Evolutionary conservation across 2,113 vertebrate genomes (phyloP).

Genomic region (Spilogale gracilis): DNA sequence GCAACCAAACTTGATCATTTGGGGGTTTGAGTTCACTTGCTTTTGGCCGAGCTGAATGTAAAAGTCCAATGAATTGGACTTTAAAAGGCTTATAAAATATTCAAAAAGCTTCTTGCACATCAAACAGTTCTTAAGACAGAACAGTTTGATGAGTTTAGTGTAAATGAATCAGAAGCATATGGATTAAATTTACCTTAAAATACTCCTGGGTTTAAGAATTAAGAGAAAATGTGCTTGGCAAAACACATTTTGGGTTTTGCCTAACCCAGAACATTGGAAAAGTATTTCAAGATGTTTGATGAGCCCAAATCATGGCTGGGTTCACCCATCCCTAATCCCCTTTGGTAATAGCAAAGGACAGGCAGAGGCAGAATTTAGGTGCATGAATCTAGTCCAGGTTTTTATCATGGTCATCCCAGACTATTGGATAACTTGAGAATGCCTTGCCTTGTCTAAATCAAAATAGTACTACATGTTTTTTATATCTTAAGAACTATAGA

Average conservation of each 20-base stretch:
- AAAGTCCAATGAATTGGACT: constrained; percentile 60
- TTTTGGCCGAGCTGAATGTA: constrained; percentile 54
- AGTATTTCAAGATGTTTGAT: constrained; percentile 85
- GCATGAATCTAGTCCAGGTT: constrained; percentile 69
- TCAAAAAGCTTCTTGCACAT: constrained; percentile 80
- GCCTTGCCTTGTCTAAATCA: constrained; percentile 64
- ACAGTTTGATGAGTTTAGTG: constrained; percentile 84
- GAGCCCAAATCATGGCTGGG: constrained; percentile 82
- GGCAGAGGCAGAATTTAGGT: constrained; percentile 73
- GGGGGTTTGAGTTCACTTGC: constrained; percentile 51
- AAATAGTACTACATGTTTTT: constrained; percentile 37
- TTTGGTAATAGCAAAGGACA: constrained; percentile 79
- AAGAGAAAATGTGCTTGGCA: constrained; percentile 86
- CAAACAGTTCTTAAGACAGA: constrained; percentile 82
- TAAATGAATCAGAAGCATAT: constrained; percentile 86
- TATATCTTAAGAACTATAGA: not conserved
- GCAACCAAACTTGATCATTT: constrained; percentile 61
- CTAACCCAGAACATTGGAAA: constrained; percentile 86
- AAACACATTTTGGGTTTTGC: constrained; percentile 85
- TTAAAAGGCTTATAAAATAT: constrained; percentile 79
- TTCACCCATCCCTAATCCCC: constrained; percentile 79
- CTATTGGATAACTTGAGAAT: constrained; percentile 62
- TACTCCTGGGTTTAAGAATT: constrained; percentile 86
- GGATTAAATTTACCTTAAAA: constrained; percentile 87
- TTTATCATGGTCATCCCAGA: constrained; percentile 67